Evolutionary conservation across 2,888 invertebrate species (phyloP), one percentile per base, ranked within the genome.

Genomic region (Macrophya annulata): DNA sequence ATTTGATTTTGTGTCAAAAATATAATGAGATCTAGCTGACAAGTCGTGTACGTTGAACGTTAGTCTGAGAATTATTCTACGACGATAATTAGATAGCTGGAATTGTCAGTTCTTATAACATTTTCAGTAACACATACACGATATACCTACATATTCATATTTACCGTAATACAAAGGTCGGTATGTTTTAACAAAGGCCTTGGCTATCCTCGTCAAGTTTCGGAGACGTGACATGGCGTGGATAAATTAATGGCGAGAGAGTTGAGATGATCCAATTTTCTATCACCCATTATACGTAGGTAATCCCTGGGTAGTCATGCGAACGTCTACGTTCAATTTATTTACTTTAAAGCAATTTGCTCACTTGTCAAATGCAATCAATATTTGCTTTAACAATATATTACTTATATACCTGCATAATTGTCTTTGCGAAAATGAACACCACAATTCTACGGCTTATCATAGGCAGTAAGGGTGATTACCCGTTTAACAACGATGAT

Each of bases 231-330:
- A 81, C 62, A 37, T 25, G 3, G 31, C 51, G 76, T 12, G 62
- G 81, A 81, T 59, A 40, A 81, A 81, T 81, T 81, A 59, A 81
- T 62, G 59, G 81, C 40, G 59, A 81, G 62, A 62, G 21, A 77
- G 15, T 31, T 55, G 43, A 25, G 59, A 62, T 81, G 4, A 55
- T 37, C 48, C 10, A 81, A 59, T 81, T 81, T 62, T 43, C 37
- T n/a, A 81, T 37, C 12, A 17, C 4, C 12, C 72, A n/a, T 72
- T 45, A 68, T 68, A 15, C 17, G 68, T 21, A 37, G 25, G 25
- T 43, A 72, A 72, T 72, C 45, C 43, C 15, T 45, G n/a, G 31
- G 45, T 72, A n/a, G 3, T 17, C 43, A n/a, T 10, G 72, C 45
- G 45, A 21, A 72, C 43, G 25, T 9, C 40, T 12, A 9, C 10